These are phyloP conservation scores for Lasioglossum zephyrum DNA, from an alignment of 2,888 invertebrate species.

Conservation along the genomic window DNA sequence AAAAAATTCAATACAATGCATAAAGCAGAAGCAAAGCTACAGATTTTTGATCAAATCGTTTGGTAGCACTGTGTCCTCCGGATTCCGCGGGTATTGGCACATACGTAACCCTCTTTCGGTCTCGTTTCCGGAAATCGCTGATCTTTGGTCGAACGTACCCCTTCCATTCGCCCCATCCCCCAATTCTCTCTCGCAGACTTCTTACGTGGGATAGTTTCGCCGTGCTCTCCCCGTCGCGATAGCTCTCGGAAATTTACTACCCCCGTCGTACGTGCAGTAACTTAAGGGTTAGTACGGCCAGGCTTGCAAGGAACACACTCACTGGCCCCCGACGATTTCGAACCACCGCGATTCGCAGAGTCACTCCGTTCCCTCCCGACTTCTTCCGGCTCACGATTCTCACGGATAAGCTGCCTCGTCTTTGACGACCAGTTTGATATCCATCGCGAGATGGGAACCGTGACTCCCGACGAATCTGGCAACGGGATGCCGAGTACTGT, in stretches of 20 bases:
- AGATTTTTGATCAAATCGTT: no score
- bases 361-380: background rate
- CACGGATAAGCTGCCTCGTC: slow-evolving; percentile 13
- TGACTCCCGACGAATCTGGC: slow-evolving; percentile 13
- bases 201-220: slow-evolving; percentile 70
- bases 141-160: slow-evolving; percentile 59
- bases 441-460: slow-evolving; percentile 23
- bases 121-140: slow-evolving; percentile 73
- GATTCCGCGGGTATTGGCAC: slow-evolving; percentile 69
- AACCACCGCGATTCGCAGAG: slow-evolving; percentile 52
- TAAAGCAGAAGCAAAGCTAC: no score
- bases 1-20: no score
- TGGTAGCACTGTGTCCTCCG: background rate
- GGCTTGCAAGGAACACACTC: slow-evolving; percentile 28
- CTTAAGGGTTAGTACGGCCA: slow-evolving; percentile 24
- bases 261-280: slow-evolving; percentile 68
- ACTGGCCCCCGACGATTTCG: slow-evolving; percentile 62
- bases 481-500: background rate
- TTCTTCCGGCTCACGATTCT: slow-evolving; percentile 3
- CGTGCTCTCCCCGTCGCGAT: slow-evolving; percentile 59
- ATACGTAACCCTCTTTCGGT: slow-evolving; percentile 68
- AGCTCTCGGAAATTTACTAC: slow-evolving; percentile 71
- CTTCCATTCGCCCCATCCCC: slow-evolving; percentile 25
- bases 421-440: slow-evolving; percentile 27
- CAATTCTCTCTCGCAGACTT: slow-evolving; percentile 20